Evolutionary conservation across 2,888 invertebrate species (phyloP), one percentile per base, ranked within the genome.

Genomic region (Coelogynopora nodosa): DNA sequence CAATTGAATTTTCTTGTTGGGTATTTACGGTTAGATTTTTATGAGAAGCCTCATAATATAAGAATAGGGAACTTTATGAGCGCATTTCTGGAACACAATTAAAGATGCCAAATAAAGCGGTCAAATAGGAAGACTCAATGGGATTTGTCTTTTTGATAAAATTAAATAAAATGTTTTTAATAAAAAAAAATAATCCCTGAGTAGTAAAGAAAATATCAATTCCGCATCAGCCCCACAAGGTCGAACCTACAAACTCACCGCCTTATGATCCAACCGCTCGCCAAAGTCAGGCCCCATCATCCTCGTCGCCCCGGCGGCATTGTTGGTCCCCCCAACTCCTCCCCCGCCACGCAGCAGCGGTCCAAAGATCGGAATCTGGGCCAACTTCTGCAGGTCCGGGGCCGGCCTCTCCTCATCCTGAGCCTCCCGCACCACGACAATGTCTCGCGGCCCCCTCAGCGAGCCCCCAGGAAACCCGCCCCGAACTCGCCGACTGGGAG

Each of bases 221-320:
- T n/a, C n/a, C n/a, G n/a, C n/a, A n/a, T n/a, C n/a, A n/a, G n/a
- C n/a, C n/a, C n/a, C n/a, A 49, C 18, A 49, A 49, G 49, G 49
- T 13, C 49, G 18, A 13, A 5, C 10, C 49, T 49, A 49, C 10
- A 49, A 49, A 26, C 74, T 74, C 74, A 74, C 74, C 18, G 74
- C 74, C 74, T 74, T 74, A 26, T 74, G 74, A 74, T 74, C 74
- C 74, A 74, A 74, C 23, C 74, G 18, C 74, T 74, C 74, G 23
- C 74, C 74, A 26, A 13, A 74, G 5, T 74, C 74, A 49, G 49
- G 10, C 10, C 49, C 49, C 49, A 18, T 49, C 49, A 13, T 49
- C 10, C 10, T 18, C 18, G 10, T 18, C 49, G 10, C 49, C 49
- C 5, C 49, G 18, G 49, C 49, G 49, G 49, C 5, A 49, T 5